Evolutionary conservation across 2,113 vertebrate genomes (phyloP), one percentile per base, ranked within the genome.

Genomic region (Stegastes partitus): DNA sequence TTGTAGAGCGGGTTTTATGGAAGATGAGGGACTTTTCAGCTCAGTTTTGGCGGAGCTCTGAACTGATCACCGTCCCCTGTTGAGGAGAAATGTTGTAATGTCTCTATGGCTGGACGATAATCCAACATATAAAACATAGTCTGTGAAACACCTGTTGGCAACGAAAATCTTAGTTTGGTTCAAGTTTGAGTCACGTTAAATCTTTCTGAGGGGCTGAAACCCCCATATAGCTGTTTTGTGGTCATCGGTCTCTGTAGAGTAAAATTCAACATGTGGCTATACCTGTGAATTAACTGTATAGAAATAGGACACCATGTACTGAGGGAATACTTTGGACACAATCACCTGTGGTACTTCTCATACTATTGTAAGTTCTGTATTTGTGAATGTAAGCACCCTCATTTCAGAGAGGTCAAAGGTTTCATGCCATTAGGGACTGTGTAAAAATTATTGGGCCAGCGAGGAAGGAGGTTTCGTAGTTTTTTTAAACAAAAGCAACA

Each of bases 231-330:
- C 21, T 79, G 66, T 90, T 76, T 63, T 57, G 77, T 91, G 84
- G 45, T 69, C 67, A 63, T 77, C 34, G 39, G 71, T 80, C 56
- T 82, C 25, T 67, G 81, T 89, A 61, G 68, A 83, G 70, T 81
- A 28, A 45, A 62, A 18, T 81, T 80, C 15, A 63, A 82, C 65
- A 47, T 25, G 34, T 88, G 74, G 31, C 11, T 71, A 18, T 49
- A 71, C 16, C 59, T 78, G 53, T 81, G 74, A 79, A 68, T 64
- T 79, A 42, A 23, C 47, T 77, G 78, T 87, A 66, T 77, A 84
- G 81, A 76, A 18, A 64, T 70, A 83, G 42, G 19, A 39, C 66
- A 49, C 11, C 45, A 21, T 74, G 61, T 55, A 67, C 28, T 54
- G 62, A 37, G 16, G 31, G 21, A n/a, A 34, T 37, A 57, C n/a